These are phyloP conservation scores for Parasteatoda tepidariorum DNA, from an alignment of 1,140 invertebrate species.

Conservation along the genomic window DNA sequence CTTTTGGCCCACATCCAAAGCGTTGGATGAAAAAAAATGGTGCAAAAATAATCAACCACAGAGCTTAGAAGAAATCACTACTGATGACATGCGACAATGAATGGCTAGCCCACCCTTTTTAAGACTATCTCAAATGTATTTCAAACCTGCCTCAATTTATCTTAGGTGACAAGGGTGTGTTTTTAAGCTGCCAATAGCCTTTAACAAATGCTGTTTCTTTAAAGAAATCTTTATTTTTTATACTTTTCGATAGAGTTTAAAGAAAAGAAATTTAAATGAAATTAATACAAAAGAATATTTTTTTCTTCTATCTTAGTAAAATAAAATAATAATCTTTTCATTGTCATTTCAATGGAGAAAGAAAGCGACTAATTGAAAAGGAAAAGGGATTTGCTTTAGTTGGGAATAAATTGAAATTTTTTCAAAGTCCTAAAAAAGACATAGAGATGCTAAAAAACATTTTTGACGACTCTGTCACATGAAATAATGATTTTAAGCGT, in stretches of 20 bases:
- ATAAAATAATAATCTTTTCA: slow-evolving; percentile 26
- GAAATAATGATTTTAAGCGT: background rate
- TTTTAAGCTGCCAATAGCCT: slow-evolving; percentile 42
- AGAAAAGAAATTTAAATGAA: slow-evolving; percentile 51
- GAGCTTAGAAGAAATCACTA: slow-evolving; percentile 28
- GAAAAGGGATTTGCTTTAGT: slow-evolving; percentile 6
- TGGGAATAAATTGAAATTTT: slow-evolving; percentile 25
- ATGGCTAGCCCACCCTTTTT: slow-evolving; percentile 38
- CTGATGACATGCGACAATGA: slow-evolving; percentile 54
- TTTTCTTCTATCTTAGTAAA: background rate
- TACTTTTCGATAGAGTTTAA: slow-evolving; percentile 24
- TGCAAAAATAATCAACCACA: slow-evolving; percentile 45
- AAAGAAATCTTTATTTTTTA: background rate
- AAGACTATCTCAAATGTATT: slow-evolving; percentile 36
- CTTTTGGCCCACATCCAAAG: background rate
- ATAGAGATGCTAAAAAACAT: background rate
- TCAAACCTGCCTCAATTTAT: slow-evolving; percentile 39
- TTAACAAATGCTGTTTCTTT: background rate
- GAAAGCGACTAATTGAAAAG: slow-evolving; percentile 36
- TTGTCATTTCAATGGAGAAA: slow-evolving; percentile 10
- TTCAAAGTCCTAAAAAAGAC: slow-evolving; percentile 13
- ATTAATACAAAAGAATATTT: slow-evolving; percentile 39
- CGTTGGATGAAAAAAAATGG: slow-evolving; percentile 19
- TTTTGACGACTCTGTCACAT: background rate
- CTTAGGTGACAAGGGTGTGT: slow-evolving; percentile 47